These are phyloP conservation scores for Prionace glauca DNA, from an alignment of 2,797 vertebrate species.

Conservation along the genomic window DNA sequence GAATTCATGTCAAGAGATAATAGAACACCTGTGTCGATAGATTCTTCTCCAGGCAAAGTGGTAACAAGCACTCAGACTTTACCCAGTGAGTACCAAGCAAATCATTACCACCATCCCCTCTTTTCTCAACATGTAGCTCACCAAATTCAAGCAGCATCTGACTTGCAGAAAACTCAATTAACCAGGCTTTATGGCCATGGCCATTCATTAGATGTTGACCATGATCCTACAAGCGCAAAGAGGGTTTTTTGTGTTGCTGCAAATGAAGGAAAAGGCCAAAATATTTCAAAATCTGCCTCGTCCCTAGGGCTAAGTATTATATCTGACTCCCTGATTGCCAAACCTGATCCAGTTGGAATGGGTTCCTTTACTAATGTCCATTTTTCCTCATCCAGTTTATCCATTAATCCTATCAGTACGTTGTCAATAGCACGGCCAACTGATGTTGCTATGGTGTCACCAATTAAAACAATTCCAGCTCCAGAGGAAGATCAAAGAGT, in stretches of 20 bases:
- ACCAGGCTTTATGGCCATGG: neutral
- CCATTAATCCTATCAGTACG: constrained; percentile 86
- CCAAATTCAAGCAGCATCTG: constrained; percentile 40
- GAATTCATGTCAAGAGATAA: constrained; percentile 90
- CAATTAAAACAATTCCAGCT: constrained; percentile 50
- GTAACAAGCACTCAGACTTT: constrained; percentile 60
- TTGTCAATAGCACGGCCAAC: constrained; percentile 50
- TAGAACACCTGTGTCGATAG: constrained; percentile 77
- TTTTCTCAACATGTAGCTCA: constrained; percentile 39
- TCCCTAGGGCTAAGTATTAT: constrained; percentile 41
- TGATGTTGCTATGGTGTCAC: constrained; percentile 47
- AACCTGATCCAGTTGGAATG: constrained; percentile 50
- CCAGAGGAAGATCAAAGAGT: constrained; percentile 39
- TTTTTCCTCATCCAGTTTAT: constrained; percentile 73
- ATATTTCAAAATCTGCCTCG: constrained; percentile 37
- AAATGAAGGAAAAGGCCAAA: constrained; percentile 45
- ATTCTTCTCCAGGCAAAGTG: constrained; percentile 59
- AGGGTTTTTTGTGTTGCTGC: constrained; percentile 38
- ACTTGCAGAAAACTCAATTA: constrained; percentile 18
- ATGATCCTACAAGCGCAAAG: constrained; percentile 44
- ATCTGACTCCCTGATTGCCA: constrained; percentile 58
- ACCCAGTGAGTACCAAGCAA: constrained; percentile 88
- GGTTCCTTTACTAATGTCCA: constrained; percentile 47
- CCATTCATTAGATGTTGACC: constrained; percentile 23
- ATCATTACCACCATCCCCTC: constrained; percentile 50